A percentile compares a stretch with the other conserved stretches of the same genome.
These are phyloP conservation scores for Catamblyrhynchus diadema DNA, from an alignment of 2,797 vertebrate genomes.

Conservation along the genomic window DNA sequence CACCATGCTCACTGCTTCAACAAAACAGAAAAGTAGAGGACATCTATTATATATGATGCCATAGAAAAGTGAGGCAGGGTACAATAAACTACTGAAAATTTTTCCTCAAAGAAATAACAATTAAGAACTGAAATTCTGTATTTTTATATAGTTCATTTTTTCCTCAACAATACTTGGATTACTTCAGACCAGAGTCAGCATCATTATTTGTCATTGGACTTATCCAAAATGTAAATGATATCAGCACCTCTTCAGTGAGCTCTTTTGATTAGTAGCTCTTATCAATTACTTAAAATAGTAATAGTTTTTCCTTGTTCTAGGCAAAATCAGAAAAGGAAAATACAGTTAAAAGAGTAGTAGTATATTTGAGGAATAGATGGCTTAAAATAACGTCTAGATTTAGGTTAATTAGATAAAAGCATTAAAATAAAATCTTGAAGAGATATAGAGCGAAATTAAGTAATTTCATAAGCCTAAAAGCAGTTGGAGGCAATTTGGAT, in stretches of 20 bases:
- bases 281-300: neutral
- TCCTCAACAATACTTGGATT: neutral
- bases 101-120: neutral
- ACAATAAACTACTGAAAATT: neutral
- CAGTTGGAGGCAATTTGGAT: neutral
- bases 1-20: neutral
- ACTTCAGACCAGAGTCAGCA: neutral
- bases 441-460: neutral
- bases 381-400: neutral
- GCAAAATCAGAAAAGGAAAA: neutral
- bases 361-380: neutral
- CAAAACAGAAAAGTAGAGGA: neutral
- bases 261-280: neutral
- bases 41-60: neutral
- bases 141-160: neutral
- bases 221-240: neutral
- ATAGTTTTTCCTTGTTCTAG: neutral
- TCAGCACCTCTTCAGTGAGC: neutral
- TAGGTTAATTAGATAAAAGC: neutral
- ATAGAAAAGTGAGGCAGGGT: neutral
- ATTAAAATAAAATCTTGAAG: neutral
- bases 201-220: neutral
- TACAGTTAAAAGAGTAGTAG: neutral
- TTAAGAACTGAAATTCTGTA: neutral
- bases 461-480: neutral